phyloP scores from a whole-genome alignment of 2,888 invertebrate genomes.

The Toxonevra muliebris region DNA sequence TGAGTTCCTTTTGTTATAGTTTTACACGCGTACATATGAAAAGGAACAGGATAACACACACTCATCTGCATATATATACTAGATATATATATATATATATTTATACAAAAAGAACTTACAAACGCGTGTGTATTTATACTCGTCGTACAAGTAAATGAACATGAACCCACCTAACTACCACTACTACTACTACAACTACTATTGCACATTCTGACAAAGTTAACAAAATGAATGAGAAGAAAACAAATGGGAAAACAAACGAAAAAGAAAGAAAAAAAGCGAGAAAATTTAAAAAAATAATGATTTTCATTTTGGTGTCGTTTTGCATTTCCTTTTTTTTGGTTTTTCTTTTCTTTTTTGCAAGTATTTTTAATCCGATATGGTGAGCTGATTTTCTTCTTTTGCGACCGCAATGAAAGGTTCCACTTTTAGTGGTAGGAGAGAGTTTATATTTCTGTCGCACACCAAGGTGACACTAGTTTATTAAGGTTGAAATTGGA shows the following conservation, averaged over 20 bases:
- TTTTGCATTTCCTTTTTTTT: neutral
- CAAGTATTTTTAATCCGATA: slow-evolving; percentile 12
- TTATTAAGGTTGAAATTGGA: slow-evolving; percentile 8
- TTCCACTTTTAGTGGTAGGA: neutral
- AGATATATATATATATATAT: no score
- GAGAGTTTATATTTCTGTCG: no score
- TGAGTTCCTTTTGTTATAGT: slow-evolving; percentile 14
- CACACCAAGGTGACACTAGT: slow-evolving; percentile 13
- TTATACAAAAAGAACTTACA: no score
- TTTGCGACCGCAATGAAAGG: neutral
- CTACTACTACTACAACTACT: neutral
- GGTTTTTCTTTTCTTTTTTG: slow-evolving; percentile 9
- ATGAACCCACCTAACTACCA: neutral
- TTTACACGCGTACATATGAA: neutral
- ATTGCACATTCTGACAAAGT: neutral
- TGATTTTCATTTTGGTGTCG: slow-evolving; percentile 12
- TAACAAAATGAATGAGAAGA: neutral
- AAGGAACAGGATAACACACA: neutral
- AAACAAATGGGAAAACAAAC: neutral
- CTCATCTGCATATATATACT: neutral
- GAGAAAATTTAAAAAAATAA: slow-evolving; percentile 1
- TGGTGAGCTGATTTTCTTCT: slow-evolving; percentile 7
- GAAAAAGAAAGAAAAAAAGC: neutral
- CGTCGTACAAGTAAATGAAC: neutral
- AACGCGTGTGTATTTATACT: neutral